A percentile compares a stretch with the other conserved stretches of the same genome.
Evolutionary conservation across 2,888 invertebrate species (phyloP).

Genomic region (Ochropleura plecta): DNA sequence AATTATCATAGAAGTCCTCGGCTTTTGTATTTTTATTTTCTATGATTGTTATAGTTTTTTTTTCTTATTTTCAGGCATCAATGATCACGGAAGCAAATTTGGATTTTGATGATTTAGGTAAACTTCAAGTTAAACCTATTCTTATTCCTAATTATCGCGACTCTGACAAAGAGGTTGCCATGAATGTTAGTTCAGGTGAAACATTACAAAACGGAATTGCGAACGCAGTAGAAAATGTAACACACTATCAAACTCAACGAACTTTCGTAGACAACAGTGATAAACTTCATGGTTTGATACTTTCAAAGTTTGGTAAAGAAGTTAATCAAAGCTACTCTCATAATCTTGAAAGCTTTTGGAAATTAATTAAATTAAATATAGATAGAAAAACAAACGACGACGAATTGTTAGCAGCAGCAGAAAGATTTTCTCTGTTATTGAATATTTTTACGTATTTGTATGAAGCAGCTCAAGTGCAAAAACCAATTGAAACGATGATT

Average conservation of each 20-base stretch:
- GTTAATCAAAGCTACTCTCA: background rate
- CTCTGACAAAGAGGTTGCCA: background rate
- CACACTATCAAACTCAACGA: background rate
- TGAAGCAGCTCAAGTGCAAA: slow-evolving; percentile 4
- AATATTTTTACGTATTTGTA: slow-evolving; percentile 36
- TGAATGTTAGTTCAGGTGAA: background rate
- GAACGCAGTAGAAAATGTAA: background rate
- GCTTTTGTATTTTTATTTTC: too few relatives aligned
- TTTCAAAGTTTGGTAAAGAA: background rate
- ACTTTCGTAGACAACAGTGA: background rate
- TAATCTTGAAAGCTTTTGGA: slow-evolving; percentile 40
- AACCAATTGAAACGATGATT: slow-evolving; percentile 21
- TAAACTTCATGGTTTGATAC: background rate
- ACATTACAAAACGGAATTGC: background rate
- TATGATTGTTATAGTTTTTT: too few relatives aligned
- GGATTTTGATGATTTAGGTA: slow-evolving; percentile 6
- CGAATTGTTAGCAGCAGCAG: slow-evolving; percentile 7
- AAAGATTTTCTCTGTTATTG: slow-evolving; percentile 25
- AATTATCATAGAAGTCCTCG: too few relatives aligned
- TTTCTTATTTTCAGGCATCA: slow-evolving; percentile 37
- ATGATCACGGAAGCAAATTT: background rate
- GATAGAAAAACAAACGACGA: background rate
- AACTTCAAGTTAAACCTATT: slow-evolving; percentile 45
- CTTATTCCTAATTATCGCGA: background rate
- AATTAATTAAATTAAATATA: slow-evolving; percentile 13